A percentile compares a stretch with the other conserved stretches of the same genome.
Conservation (phyloP, 1,140 invertebrate genomes). For the Charaxes varanes region DNA sequence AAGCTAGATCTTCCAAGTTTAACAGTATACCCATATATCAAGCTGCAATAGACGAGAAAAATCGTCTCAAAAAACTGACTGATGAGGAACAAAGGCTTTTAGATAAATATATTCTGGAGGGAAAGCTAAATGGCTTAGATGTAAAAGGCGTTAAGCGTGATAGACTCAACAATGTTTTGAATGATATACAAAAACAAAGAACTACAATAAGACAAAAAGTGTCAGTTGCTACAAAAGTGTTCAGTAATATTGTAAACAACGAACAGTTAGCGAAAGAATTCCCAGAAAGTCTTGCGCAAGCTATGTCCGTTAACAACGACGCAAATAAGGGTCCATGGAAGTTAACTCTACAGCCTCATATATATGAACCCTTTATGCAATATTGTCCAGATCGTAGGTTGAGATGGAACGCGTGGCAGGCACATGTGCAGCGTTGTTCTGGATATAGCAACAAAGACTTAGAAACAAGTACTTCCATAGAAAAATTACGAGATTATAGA, state of each 20-base stretch:
- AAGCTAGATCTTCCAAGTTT: conserved; percentile 80
- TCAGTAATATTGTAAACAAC: conserved; percentile 81
- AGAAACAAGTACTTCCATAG: conserved; percentile 83
- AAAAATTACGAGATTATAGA: conserved; percentile 84
- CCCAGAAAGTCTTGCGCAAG: conserved; percentile 80
- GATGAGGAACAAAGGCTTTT: conserved; percentile 83
- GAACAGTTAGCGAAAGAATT: conserved; percentile 81
- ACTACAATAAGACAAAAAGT: conserved; percentile 79
- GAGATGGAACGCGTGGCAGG: conserved; percentile 89
- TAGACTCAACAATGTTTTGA: conserved; percentile 65
- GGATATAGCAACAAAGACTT: conserved; percentile 77
- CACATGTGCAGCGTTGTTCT: conserved; percentile 82
- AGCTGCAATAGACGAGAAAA: conserved; percentile 78
- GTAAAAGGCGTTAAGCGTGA: conserved; percentile 62
- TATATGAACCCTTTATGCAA: conserved; percentile 85
- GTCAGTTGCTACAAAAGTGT: conserved; percentile 76
- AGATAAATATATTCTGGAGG: conserved; percentile 87
- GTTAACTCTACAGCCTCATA: conserved; percentile 81
- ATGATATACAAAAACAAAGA: conserved; percentile 72
- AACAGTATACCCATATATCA: conserved; percentile 80
- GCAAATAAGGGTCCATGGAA: conserved; percentile 85
- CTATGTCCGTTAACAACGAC: conserved; percentile 79
- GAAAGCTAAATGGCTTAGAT: conserved; percentile 84
- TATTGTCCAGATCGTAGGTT: conserved; percentile 86
- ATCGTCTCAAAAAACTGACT: conserved; percentile 74